Percentiles rank a stretch among this genome's conserved stretches.
phyloP scores from a whole-genome alignment of 2,888 invertebrate species.

The Taenaris catops region DNA sequence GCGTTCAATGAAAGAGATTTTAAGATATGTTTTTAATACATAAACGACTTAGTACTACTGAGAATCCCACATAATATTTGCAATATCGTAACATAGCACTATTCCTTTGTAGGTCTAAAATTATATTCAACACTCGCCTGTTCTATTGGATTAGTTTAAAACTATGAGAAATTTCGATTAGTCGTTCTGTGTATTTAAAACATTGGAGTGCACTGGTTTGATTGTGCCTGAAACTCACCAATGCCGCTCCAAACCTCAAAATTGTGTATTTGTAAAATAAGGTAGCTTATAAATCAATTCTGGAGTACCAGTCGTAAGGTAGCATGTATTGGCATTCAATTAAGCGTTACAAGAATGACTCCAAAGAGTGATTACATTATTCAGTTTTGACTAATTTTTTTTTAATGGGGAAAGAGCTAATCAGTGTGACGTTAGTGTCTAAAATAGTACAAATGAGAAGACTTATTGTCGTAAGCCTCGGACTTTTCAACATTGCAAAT shows the following conservation, averaged over 20 bases:
- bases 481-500: constrained; percentile 80
- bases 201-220: constrained; percentile 74
- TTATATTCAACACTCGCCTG: constrained; percentile 4
- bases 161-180: too few species aligned
- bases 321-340: constrained; percentile 53
- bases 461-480: constrained; percentile 80
- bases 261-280: constrained; percentile 60
- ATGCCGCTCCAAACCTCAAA: constrained; percentile 79
- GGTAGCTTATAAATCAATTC: constrained; percentile 58
- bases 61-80: constrained; percentile 1
- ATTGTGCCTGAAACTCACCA: constrained; percentile 75
- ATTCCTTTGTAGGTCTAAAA: constrained; percentile 16
- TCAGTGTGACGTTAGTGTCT: constrained; percentile 78
- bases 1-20: constrained; percentile 52
- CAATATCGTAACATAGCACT: constrained; percentile 2
- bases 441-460: constrained; percentile 82
- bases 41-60: constrained; percentile 30
- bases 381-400: constrained; percentile 73
- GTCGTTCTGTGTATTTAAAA: constrained; percentile 58
- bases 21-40: constrained; percentile 61
- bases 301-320: constrained; percentile 56
- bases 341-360: constrained; percentile 53
- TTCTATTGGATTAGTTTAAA: too few species aligned
- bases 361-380: constrained; percentile 76
- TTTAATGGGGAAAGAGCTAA: constrained; percentile 71